These are phyloP conservation scores for Strix occidentalis DNA, from an alignment of 2,797 vertebrate genomes.

Conservation along the genomic window DNA sequence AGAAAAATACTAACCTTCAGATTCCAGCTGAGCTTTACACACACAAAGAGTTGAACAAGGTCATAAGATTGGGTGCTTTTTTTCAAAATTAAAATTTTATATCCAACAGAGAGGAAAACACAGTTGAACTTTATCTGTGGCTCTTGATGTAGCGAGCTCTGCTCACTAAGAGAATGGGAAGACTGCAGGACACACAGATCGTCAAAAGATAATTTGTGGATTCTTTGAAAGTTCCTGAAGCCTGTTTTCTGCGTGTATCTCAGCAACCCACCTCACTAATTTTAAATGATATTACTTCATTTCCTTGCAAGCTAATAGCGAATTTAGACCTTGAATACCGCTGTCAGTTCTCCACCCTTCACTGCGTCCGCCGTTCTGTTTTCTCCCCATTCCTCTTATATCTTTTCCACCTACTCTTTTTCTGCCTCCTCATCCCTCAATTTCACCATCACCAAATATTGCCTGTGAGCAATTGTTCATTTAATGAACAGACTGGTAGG, in stretches of 20 bases:
- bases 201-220: not conserved
- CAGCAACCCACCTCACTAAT: constrained; percentile 18
- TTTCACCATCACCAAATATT: not conserved
- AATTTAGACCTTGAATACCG: constrained; percentile 4
- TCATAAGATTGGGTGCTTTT: not conserved
- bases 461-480: not conserved
- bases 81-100: not conserved
- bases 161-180: not conserved
- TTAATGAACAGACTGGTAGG: not conserved
- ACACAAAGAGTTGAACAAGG: not conserved
- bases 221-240: constrained; percentile 3
- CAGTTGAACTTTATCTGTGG: not conserved
- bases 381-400: not conserved
- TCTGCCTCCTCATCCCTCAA: not conserved
- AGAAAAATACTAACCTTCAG: not conserved
- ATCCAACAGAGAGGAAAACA: not conserved
- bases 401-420: constrained; percentile 21
- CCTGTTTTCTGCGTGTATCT: not conserved
- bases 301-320: not conserved
- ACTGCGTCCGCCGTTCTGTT: not conserved
- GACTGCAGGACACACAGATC: not conserved
- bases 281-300: constrained; percentile 30
- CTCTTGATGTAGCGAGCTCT: not conserved
- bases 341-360: constrained; percentile 6
- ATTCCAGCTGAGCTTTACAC: constrained; percentile 2